Conservation (phyloP, 2,113 vertebrate genomes). For the Gracilinanus agilis region DNA sequence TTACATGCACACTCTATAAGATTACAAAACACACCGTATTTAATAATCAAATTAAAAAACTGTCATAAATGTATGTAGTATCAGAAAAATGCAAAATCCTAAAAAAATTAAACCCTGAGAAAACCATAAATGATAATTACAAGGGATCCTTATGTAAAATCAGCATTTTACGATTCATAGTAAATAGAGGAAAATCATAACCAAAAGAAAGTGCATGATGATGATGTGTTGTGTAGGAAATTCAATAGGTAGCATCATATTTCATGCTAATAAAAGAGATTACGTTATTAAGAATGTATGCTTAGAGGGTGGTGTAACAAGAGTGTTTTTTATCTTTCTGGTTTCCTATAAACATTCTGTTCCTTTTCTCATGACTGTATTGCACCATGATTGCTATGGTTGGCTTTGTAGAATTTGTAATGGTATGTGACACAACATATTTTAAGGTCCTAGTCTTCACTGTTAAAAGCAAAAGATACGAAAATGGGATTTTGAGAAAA, state of each 20-base stretch:
- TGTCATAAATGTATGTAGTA: not conserved
- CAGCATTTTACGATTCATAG: not conserved
- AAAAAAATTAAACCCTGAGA: slow-evolving; percentile 22
- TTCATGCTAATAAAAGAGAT: not conserved
- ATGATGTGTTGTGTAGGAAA: not conserved
- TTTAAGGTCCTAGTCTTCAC: not conserved
- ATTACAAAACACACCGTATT: not conserved
- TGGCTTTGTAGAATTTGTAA: not conserved
- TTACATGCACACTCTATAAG: not conserved
- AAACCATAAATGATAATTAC: not conserved
- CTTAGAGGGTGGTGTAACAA: not conserved
- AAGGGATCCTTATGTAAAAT: not conserved
- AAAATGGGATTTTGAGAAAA: not conserved
- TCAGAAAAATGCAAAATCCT: not conserved
- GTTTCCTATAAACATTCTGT: not conserved
- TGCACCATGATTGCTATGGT: not conserved
- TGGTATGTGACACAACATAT: not conserved
- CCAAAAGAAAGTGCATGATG: not conserved
- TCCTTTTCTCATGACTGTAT: not conserved
- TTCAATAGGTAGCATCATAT: not conserved
- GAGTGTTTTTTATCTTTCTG: not conserved
- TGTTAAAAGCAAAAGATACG: not conserved
- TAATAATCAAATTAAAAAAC: not conserved
- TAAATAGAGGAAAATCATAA: not conserved
- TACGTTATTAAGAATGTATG: not conserved